Evolutionary conservation across 2,888 invertebrate genomes (phyloP).

Genomic region (Rhodophaea formosa): DNA sequence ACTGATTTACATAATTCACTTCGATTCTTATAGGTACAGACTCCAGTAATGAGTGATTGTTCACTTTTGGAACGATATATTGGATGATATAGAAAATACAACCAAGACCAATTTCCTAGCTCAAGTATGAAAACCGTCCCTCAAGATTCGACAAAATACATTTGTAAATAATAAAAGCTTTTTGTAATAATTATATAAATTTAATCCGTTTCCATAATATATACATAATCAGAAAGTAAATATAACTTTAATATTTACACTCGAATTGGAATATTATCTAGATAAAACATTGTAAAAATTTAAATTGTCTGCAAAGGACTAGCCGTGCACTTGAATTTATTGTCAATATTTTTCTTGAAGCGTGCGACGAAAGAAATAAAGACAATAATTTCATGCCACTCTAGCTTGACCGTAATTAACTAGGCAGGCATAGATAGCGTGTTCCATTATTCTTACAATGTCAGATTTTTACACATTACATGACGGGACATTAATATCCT

Average conservation of each 20-base stretch:
- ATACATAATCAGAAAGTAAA: constrained; percentile 15
- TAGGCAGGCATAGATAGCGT: too few species aligned
- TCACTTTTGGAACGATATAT: neutral
- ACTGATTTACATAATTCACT: too few species aligned
- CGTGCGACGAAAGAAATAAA: too few species aligned
- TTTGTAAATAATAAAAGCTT: neutral
- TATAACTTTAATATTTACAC: constrained; percentile 1
- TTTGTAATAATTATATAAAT: constrained; percentile 12
- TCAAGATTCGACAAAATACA: neutral
- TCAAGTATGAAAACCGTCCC: neutral
- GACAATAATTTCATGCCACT: too few species aligned
- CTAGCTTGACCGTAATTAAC: too few species aligned
- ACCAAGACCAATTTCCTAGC: neutral
- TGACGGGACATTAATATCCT: too few species aligned
- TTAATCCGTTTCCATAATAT: constrained; percentile 10
- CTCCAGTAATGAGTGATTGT: neutral
- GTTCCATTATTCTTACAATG: too few species aligned
- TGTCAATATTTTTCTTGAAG: neutral
- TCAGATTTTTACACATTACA: too few species aligned
- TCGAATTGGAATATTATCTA: neutral
- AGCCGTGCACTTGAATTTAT: neutral
- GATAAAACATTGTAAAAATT: neutral
- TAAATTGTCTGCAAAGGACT: neutral
- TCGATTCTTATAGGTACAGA: neutral
- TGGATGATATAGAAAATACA: neutral